phyloP scores from a whole-genome alignment of 2,113 vertebrate species.

The Heterotis niloticus region DNA sequence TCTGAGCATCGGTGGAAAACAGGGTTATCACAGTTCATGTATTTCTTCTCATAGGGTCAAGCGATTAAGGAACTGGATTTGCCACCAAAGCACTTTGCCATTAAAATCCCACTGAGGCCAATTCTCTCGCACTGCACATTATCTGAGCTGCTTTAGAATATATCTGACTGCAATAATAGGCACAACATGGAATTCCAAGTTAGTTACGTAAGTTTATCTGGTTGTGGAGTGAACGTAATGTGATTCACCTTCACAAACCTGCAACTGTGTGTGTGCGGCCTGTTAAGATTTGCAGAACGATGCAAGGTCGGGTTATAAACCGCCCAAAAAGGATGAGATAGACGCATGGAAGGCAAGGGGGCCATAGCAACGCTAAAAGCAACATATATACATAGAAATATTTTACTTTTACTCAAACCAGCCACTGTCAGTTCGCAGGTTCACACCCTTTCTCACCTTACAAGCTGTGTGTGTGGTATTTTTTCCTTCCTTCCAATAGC shows the following conservation, averaged over 20 bases:
- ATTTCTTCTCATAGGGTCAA: neutral
- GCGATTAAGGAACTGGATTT: neutral
- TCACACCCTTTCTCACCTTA: no score
- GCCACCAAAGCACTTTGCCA: neutral
- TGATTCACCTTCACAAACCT: neutral
- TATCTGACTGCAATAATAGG: constrained; percentile 2
- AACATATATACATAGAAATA: no score
- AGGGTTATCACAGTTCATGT: neutral
- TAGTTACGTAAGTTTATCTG: neutral
- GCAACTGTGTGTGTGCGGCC: no score
- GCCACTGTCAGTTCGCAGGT: no score
- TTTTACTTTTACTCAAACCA: no score
- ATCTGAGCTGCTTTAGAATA: constrained; percentile 22
- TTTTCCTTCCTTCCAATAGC: no score
- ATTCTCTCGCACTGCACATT: neutral
- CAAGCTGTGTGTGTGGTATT: no score
- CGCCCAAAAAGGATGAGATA: neutral
- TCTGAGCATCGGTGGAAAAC: neutral
- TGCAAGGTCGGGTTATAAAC: neutral
- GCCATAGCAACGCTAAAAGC: constrained; percentile 9
- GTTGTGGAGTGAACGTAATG: neutral
- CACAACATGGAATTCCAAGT: neutral
- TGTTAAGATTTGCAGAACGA: neutral
- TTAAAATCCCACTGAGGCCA: neutral
- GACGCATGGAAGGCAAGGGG: neutral